Base-by-base conservation (phyloP, 1,140 invertebrate genomes). In the Araneus ventricosus region DNA sequence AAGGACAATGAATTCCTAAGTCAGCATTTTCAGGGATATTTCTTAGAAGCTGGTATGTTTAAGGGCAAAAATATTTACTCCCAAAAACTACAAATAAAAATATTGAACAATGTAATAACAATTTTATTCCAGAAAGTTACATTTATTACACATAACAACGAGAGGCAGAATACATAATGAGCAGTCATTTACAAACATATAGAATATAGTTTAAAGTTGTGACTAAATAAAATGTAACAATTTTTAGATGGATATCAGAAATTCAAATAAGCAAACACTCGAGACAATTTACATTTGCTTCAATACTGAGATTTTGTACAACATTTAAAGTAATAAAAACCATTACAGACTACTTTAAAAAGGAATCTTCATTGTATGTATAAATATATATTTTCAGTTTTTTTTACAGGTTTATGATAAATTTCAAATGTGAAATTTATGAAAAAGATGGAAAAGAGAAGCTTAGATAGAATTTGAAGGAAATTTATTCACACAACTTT, bases 121-220 rank as follows among this genome's bases (percentile, higher is more conserved):
- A 22, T 39, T 90, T 90, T 90, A 90, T 80, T 70, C 30, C 79
- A 67, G 79, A 91, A 91, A 91, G n/a, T 80, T 82, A 84, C 89
- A 90, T 63, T 82, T 63, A 84, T 63, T 59, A 91, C 89, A 91
- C 34, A 37, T 87, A 87, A 91, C 89, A 88, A 88, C 61, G 84
- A 91, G 89, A 91, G 79, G 89, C 75, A 91, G 27, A 91, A 52
- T 82, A 63, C 59, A 59, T 84, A 30, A 84, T 91, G 75, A 91
- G 89, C 89, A 84, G 52, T 91, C 39, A 84, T 84, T 52, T 84
- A 84, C n/a, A 84, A 82, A 84, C 70, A 75, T 75, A 75, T 30
- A 75, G 30, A 30, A 75, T 14, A 75, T 75, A 37, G 70, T 75
- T 75, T 75, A 75, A 75, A 75, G 70, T 75, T 20, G 34, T 37